A percentile compares a stretch with the other conserved stretches of the same genome.
Evolutionary conservation across 2,113 vertebrate species (phyloP).

Genomic region (Neogobius melanostomus): DNA sequence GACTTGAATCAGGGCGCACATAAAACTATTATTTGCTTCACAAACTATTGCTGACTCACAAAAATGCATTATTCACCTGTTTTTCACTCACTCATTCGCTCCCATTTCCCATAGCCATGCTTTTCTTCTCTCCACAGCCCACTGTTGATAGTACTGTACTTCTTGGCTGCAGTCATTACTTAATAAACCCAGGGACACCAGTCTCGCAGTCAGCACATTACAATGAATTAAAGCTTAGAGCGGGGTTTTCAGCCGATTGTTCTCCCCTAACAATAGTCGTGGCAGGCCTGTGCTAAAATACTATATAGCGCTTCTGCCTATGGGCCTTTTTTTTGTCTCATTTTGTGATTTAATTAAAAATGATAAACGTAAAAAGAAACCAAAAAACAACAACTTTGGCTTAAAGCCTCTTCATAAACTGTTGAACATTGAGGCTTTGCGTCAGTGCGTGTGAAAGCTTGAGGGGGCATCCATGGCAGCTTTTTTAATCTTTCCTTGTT

Average conservation of each 20-base stretch:
- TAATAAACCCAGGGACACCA: conserved; percentile 31
- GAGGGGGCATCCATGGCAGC: conserved; percentile 44
- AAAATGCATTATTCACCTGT: neutral
- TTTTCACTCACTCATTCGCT: neutral
- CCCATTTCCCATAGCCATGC: neutral
- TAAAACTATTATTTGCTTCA: no score
- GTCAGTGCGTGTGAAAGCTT: conserved; percentile 34
- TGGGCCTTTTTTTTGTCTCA: conserved; percentile 31
- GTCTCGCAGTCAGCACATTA: conserved; percentile 41
- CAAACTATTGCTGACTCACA: neutral
- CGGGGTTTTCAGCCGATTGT: conserved; percentile 38
- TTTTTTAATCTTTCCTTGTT: conserved; percentile 67
- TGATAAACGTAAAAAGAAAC: conserved; percentile 50
- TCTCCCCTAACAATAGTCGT: conserved; percentile 42
- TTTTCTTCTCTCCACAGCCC: conserved; percentile 6
- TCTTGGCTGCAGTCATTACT: conserved; percentile 9
- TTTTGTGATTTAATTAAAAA: conserved; percentile 70
- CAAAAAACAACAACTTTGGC: conserved; percentile 3
- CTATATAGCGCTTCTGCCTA: conserved; percentile 27
- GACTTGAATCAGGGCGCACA: neutral
- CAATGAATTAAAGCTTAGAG: conserved; percentile 24
- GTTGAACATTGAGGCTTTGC: conserved; percentile 49
- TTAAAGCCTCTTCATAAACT: conserved; percentile 41
- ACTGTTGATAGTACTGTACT: conserved; percentile 11
- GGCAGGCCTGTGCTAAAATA: conserved; percentile 24